Evolutionary conservation across 2,888 invertebrate genomes (phyloP), one percentile per base, ranked within the genome.

Genomic region (Gymnocheta viridis): DNA sequence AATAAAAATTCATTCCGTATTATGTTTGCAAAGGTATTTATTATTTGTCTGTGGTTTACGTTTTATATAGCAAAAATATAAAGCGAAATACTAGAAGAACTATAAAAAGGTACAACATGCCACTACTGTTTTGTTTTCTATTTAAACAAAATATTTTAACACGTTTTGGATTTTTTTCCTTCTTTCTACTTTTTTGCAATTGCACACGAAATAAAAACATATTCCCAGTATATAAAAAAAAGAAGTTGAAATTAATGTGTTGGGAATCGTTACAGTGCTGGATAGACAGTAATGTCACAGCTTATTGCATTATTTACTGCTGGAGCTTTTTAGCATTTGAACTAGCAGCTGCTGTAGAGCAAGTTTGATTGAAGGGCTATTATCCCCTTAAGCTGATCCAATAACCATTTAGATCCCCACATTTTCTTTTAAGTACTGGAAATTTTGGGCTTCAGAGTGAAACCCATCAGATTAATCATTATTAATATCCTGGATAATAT

Each of bases 1-100:
- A 84, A 84, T 84, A 81, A 84, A 84, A 84, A 73, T 69, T 77
- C 77, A 81, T 77, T 84, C 67, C 69, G 77, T 60, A 54, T 66
- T 77, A 69, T 84, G 67, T 84, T 84, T 84, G 81, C 77, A 47
- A 66, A 81, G 60, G 81, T 84, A 84, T 84, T 84, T 81, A 81
- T 84, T 84, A 77, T 84, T 44, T 73, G 81, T 81, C 72, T 84
- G 83, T 81, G 81, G 84, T 84, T 81, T 81, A 60, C 19, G 60
- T 64, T 64, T 72, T 35, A 41, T 78, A 64, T 64, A 19, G 51
- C 22, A 76, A 49, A 69, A 19, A 80, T 35, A 6, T 12, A 6
- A 60, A 60, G 69, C 29, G 41, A 60, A 69, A 49, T 60, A 76
- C 32, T 64, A 56, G 32, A 74, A 74, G 32, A 29, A 24, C 9